Evolutionary conservation across 2,888 invertebrate genomes (phyloP), one percentile per base, ranked within the genome.

Genomic region (Trichopria drosophilae): DNA sequence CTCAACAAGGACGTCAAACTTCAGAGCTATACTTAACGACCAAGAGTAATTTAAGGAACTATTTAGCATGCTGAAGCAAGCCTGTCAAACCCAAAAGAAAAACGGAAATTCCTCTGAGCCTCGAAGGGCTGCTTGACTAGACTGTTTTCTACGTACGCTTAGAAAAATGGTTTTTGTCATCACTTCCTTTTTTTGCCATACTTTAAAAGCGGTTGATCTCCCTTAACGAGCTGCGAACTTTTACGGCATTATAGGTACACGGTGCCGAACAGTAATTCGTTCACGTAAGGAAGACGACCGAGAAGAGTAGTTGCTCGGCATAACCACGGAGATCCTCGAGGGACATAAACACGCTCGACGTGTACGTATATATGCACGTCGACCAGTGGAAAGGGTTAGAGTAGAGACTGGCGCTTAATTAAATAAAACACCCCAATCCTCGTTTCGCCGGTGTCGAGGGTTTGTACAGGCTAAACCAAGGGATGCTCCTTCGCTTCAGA

Each of bases 401-500:
- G 26, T 15, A 36, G 52, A 56, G 59, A 61, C 63, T 64, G 59
- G 55, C 61, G 64, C 68, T 68, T 69, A 69, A 69, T 69, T 69
- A 68, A 69, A 69, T 69, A 68, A 69, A 68, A 68, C 65, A 65
- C 66, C 65, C 66, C 67, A 58, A 64, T 65, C 63, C 65, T 61
- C 65, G 61, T 64, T 63, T 65, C 60, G 62, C 59, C 58, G 39
- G 55, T 56, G 55, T 55, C 57, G 46, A 36, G 59, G 62, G 54
- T 58, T 63, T 61, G 59, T 58, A 53, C 60, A 53, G 54, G 61
- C 60, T 58, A 55, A 64, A 59, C 58, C 60, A 50, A 55, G 54
- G 59, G 61, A 60, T 55, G 57, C 55, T 58, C 41, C 51, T 55
- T 49, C 23, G 31, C 48, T 50, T 22, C 39, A 2, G 12, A 6